A percentile compares a stretch with the other conserved stretches of the same genome.
Evolutionary conservation across 2,888 invertebrate species (phyloP).

Genomic region (Mimas tiliae): DNA sequence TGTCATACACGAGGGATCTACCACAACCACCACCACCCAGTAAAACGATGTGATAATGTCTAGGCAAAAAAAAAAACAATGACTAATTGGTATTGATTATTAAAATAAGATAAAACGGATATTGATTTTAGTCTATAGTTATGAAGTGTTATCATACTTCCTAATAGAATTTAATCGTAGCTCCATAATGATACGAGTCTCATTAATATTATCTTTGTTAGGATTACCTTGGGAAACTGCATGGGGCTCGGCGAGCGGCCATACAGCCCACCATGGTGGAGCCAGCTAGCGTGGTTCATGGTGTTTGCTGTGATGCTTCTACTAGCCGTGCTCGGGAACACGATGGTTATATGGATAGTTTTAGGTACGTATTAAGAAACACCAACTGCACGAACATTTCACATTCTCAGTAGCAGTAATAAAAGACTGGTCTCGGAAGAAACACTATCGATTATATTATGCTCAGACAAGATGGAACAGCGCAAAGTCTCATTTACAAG

Average conservation of each 20-base stretch:
- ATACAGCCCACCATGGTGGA: slow-evolving; percentile 87
- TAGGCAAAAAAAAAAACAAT: too few species aligned
- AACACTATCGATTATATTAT: too few species aligned
- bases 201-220: slow-evolving; percentile 50
- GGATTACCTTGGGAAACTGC: slow-evolving; percentile 85
- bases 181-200: too few species aligned
- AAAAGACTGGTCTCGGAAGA: too few species aligned
- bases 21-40: too few species aligned
- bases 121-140: background rate
- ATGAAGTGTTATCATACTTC: background rate
- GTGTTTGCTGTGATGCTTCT: slow-evolving; percentile 91
- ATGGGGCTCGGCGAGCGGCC: slow-evolving; percentile 85
- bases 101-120: background rate
- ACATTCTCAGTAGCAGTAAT: background rate
- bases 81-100: background rate
- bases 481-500: too few species aligned
- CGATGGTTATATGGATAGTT: slow-evolving; percentile 96
- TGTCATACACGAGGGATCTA: too few species aligned
- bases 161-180: too few species aligned
- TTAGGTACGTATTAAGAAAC: slow-evolving; percentile 84
- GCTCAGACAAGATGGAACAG: too few species aligned
- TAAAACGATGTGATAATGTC: too few species aligned
- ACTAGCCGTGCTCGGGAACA: slow-evolving; percentile 92
- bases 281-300: slow-evolving; percentile 88
- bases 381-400: background rate